These are phyloP conservation scores for Vesta saturnalis DNA, from an alignment of 2,888 invertebrate genomes.

Conservation along the genomic window DNA sequence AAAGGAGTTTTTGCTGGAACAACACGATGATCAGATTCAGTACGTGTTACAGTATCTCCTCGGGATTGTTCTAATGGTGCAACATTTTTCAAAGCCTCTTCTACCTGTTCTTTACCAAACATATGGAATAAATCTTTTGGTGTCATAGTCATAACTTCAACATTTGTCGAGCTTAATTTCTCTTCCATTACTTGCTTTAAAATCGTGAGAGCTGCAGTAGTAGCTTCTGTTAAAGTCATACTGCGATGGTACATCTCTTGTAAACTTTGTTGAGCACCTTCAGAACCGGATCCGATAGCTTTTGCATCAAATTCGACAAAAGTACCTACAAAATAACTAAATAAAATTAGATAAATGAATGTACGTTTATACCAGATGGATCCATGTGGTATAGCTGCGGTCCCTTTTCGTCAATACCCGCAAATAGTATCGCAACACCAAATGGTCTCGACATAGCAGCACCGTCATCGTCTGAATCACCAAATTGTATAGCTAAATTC, in stretches of 20 bases:
- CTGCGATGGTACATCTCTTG: constrained; percentile 81
- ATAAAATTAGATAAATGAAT: background rate
- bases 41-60: constrained; percentile 22
- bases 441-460: constrained; percentile 97
- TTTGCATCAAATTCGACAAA: constrained; percentile 98
- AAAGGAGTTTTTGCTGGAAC: background rate
- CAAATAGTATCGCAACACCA: constrained; percentile 98
- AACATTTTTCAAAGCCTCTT: constrained; percentile 64
- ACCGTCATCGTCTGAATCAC: constrained; percentile 96
- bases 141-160: constrained; percentile 95
- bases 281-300: constrained; percentile 98
- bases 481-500: constrained; percentile 98
- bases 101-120: constrained; percentile 89
- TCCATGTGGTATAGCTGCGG: constrained; percentile 98
- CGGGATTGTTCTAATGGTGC: constrained; percentile 33
- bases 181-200: constrained; percentile 99
- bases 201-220: constrained; percentile 89
- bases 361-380: constrained; percentile 79
- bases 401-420: constrained; percentile 92
- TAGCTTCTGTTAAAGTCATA: constrained; percentile 94
- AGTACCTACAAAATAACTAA: constrained; percentile 76
- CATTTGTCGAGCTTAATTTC: constrained; percentile 95
- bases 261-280: constrained; percentile 97
- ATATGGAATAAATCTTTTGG: constrained; percentile 85
- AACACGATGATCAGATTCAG: constrained; percentile 16